Conservation (phyloP, 1,140 invertebrate species). For the Drosophila ambigua region DNA sequence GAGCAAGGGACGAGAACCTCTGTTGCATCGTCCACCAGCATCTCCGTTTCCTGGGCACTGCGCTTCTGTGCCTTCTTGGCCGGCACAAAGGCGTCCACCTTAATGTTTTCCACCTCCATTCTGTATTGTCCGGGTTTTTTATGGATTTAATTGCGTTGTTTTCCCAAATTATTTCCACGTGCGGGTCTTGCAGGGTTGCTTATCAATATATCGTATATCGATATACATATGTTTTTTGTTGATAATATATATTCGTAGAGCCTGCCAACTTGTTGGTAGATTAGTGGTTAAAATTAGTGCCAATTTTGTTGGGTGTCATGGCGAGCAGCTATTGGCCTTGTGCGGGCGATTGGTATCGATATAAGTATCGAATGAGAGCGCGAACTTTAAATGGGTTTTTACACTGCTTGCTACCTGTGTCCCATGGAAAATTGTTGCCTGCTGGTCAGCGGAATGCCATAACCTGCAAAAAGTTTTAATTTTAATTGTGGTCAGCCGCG, state of each 20-base stretch:
- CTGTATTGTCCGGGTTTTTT: not conserved
- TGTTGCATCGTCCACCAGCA: conserved; percentile 88
- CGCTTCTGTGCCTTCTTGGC: conserved; percentile 85
- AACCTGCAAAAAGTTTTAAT: not conserved
- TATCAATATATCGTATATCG: too few species aligned
- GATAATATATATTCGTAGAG: too few species aligned
- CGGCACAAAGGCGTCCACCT: conserved; percentile 85
- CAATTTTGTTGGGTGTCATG: not conserved
- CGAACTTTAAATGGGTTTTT: not conserved
- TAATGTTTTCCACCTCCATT: conserved; percentile 85
- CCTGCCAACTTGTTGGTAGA: too few species aligned
- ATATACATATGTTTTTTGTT: too few species aligned
- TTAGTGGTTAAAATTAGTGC: too few species aligned
- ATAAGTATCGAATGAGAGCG: conserved; percentile 13
- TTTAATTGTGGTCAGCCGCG: conserved; percentile 27
- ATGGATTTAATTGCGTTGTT: conserved; percentile 27
- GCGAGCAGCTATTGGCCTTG: not conserved
- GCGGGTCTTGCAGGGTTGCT: not conserved
- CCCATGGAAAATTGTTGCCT: not conserved
- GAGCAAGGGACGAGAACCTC: conserved; percentile 83
- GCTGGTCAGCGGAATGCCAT: not conserved
- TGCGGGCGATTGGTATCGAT: conserved; percentile 2
- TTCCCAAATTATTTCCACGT: conserved; percentile 31
- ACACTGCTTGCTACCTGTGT: not conserved
- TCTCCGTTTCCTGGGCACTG: conserved; percentile 77